phyloP scores from a whole-genome alignment of 2,113 vertebrate species.

The Taxidea taxus region DNA sequence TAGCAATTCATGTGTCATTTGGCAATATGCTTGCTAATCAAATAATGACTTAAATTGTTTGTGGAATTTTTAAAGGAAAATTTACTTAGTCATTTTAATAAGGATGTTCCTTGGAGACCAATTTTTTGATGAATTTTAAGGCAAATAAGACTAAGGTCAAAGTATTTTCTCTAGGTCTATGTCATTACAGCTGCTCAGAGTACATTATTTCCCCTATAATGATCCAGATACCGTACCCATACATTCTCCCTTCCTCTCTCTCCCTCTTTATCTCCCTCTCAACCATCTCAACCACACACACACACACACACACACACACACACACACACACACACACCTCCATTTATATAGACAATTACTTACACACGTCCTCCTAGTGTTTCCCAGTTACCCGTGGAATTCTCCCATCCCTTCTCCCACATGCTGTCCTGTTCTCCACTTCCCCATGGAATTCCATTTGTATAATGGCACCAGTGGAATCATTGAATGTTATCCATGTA shows the following conservation, averaged over 20 bases:
- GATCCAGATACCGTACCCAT: neutral
- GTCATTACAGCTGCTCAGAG: neutral
- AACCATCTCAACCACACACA: neutral
- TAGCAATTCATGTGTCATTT: conserved; percentile 65
- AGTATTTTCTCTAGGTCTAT: conserved; percentile 25
- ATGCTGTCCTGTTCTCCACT: neutral
- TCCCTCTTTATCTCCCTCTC: neutral
- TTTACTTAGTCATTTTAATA: conserved; percentile 56
- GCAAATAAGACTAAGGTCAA: conserved; percentile 23
- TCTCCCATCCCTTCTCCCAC: neutral
- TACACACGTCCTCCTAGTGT: neutral
- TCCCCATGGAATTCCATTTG: neutral
- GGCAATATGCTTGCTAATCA: conserved; percentile 50
- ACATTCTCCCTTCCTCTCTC: neutral
- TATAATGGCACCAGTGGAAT: neutral
- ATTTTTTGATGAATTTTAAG: conserved; percentile 49
- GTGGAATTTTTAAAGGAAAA: conserved; percentile 53
- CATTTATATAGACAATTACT: neutral
- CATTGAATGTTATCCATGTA: neutral
- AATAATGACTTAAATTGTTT: conserved; percentile 59
- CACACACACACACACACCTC: neutral
- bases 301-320: neutral
- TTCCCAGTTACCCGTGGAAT: neutral
- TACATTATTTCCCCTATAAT: neutral
- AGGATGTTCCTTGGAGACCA: conserved; percentile 47